A percentile compares a stretch with the other conserved stretches of the same genome.
Conservation (phyloP, 2,888 invertebrate species). For the Iselma pallidipennis region DNA sequence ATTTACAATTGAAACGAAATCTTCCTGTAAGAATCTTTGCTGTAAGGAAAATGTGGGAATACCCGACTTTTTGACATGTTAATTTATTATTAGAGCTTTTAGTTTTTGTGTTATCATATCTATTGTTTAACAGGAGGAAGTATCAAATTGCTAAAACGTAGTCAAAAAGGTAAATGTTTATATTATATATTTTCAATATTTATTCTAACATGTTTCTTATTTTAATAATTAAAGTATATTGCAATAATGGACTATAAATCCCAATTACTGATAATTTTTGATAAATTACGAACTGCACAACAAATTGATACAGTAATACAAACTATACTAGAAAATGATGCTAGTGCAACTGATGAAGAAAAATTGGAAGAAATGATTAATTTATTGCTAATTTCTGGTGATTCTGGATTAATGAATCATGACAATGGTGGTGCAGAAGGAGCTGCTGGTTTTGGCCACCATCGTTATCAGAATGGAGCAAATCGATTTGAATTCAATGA, state of each 20-base stretch:
- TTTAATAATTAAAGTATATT: not conserved
- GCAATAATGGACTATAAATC: not conserved
- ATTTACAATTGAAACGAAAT: too few species aligned
- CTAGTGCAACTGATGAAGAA: slow-evolving; percentile 3
- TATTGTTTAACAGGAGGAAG: too few species aligned
- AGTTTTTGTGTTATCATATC: too few species aligned
- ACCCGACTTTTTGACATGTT: too few species aligned
- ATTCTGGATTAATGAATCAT: not conserved
- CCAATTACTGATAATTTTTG: not conserved
- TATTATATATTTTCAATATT: not conserved
- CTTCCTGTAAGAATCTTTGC: too few species aligned
- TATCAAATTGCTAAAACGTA: too few species aligned
- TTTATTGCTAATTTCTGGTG: slow-evolving; percentile 13
- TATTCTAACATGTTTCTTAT: not conserved
- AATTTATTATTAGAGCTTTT: too few species aligned
- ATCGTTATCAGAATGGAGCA: not conserved
- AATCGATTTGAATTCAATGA: not conserved
- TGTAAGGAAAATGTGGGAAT: too few species aligned
- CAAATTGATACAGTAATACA: slow-evolving; percentile 10
- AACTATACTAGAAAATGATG: slow-evolving; percentile 7
- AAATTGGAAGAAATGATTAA: slow-evolving; percentile 18
- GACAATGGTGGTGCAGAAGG: not conserved
- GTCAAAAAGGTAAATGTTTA: too few species aligned
- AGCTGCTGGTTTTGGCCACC: not conserved
- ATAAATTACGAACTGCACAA: not conserved